Percentiles rank a stretch among this genome's conserved stretches.
Conservation (phyloP, 92 coral and sea anemone genomes). For the Porites rus region DNA sequence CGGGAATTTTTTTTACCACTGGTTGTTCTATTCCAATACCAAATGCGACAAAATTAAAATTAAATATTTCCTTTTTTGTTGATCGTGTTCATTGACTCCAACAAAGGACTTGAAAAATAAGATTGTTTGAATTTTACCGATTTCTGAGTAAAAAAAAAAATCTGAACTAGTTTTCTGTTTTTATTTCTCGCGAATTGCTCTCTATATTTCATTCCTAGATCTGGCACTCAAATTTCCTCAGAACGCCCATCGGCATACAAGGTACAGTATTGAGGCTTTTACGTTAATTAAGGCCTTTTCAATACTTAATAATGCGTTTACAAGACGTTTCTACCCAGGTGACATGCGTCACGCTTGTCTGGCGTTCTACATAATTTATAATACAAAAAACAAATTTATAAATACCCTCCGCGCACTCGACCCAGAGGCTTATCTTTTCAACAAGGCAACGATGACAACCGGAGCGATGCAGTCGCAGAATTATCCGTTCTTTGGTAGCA, state of each 20-base stretch:
- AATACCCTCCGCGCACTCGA: slow-evolving; percentile 86
- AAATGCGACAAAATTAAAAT: slow-evolving; percentile 34
- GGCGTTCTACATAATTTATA: slow-evolving; percentile 99
- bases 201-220: slow-evolving; percentile 53
- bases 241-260: slow-evolving; percentile 78
- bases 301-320: slow-evolving; percentile 92
- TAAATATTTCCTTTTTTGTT: slow-evolving; percentile 36
- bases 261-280: slow-evolving; percentile 87
- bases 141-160: slow-evolving; percentile 4
- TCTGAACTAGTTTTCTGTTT: slow-evolving; percentile 10
- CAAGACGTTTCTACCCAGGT: slow-evolving; percentile 96
- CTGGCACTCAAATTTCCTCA: slow-evolving; percentile 69
- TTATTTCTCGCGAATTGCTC: slow-evolving; percentile 40
- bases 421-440: slow-evolving; percentile 72
- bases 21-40: slow-evolving; percentile 19
- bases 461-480: slow-evolving; percentile 99
- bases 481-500: slow-evolving; percentile 89
- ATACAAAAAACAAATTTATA: slow-evolving; percentile 90
- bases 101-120: slow-evolving; percentile 1
- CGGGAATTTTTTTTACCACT: background rate
- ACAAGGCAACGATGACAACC: slow-evolving; percentile 85
- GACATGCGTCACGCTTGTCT: slow-evolving; percentile 99
- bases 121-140: background rate
- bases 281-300: slow-evolving; percentile 94
- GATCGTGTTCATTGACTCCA: slow-evolving; percentile 15